These are phyloP conservation scores for Pseudochirops cupreus DNA, from an alignment of 2,797 vertebrate genomes.

Conservation along the genomic window DNA sequence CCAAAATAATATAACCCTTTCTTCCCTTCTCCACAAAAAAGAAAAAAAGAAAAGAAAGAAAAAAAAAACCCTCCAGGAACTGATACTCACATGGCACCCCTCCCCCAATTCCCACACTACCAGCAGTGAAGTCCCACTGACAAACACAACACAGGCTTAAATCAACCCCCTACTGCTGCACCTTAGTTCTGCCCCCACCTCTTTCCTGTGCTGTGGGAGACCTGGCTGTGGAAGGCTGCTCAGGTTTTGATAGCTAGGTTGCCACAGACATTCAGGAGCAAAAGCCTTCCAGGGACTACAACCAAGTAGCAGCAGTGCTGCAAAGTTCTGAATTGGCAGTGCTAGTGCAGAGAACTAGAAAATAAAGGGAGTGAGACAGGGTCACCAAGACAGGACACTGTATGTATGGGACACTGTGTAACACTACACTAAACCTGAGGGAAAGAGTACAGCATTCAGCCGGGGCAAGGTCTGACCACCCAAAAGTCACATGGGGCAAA, in stretches of 20 bases:
- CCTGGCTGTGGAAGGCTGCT: background rate
- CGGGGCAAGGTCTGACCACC: background rate
- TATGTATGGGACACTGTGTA: background rate
- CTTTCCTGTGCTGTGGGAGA: background rate
- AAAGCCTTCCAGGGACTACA: background rate
- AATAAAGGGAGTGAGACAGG: background rate
- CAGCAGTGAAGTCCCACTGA: too few relatives aligned
- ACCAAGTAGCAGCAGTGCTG: background rate
- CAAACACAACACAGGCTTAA: background rate
- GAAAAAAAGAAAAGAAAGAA: background rate
- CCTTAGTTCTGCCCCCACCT: background rate
- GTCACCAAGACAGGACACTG: background rate
- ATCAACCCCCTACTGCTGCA: background rate
- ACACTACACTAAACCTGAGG: background rate
- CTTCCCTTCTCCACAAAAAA: background rate
- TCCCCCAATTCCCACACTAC: background rate
- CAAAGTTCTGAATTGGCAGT: background rate
- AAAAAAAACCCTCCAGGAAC: background rate
- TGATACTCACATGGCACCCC: background rate
- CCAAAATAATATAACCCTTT: background rate
- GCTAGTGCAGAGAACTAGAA: background rate
- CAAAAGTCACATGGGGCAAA: background rate
- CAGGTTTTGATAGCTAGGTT: background rate
- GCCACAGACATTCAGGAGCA: background rate
- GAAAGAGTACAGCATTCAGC: background rate